Conservation (phyloP, 30 jellyfish, hydroid and myxozoan species). For the Hydractinia echinata region DNA sequence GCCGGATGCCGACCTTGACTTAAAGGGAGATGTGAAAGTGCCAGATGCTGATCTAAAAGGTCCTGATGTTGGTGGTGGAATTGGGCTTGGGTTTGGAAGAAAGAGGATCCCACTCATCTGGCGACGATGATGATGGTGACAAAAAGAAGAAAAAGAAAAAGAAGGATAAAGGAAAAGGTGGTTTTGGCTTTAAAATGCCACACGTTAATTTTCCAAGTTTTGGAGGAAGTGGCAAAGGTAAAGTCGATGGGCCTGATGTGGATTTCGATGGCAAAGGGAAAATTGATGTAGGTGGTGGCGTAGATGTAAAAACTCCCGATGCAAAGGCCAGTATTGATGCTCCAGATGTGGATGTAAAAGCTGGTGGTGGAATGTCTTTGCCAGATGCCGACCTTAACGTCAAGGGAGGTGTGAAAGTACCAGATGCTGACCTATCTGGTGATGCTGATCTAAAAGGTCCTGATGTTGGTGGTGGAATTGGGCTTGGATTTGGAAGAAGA, state of each 20-base stretch:
- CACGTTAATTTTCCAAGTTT: not conserved
- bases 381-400: constrained; percentile 14
- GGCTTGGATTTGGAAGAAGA: constrained; percentile 15
- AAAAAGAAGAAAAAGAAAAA: constrained; percentile 23
- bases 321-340: constrained; percentile 10
- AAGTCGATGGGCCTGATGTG: not conserved
- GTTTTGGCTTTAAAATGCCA: constrained; percentile 27
- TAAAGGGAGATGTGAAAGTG: constrained; percentile 2
- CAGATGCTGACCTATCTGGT: constrained; percentile 14
- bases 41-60: constrained; percentile 2
- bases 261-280: constrained; percentile 26
- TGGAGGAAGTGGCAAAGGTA: constrained; percentile 34
- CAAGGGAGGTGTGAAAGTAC: constrained; percentile 9
- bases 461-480: constrained; percentile 30
- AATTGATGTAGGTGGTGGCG: not conserved
- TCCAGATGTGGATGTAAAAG: constrained; percentile 29
- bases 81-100: constrained; percentile 3
- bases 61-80: constrained; percentile 30
- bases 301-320: constrained; percentile 25
- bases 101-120: constrained; percentile 6
- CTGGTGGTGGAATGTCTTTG: not conserved
- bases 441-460: constrained; percentile 24
- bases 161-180: constrained; percentile 12
- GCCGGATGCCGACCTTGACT: constrained; percentile 15
- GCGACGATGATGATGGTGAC: not conserved